These are phyloP conservation scores for Corapipo altera DNA, from an alignment of 2,113 vertebrate species.

Conservation along the genomic window DNA sequence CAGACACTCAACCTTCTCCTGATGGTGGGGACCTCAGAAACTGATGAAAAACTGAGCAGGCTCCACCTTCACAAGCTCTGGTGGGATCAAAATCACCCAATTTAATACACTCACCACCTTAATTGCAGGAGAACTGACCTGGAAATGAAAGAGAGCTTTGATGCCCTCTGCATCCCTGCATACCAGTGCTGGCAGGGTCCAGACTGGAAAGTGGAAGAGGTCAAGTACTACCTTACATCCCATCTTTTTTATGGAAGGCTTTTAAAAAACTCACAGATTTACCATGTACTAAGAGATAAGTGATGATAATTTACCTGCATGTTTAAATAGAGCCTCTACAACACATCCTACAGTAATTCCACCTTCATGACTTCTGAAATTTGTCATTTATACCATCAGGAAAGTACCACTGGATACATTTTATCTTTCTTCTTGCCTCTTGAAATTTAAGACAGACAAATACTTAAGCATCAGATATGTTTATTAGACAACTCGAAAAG, in stretches of 20 bases:
- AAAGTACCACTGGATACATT: neutral
- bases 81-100: neutral
- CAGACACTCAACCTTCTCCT: neutral
- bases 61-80: neutral
- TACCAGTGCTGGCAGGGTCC: neutral
- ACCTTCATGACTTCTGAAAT: neutral
- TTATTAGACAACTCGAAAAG: conserved; percentile 44
- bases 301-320: neutral
- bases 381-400: neutral
- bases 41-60: neutral
- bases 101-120: neutral
- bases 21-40: neutral
- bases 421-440: neutral
- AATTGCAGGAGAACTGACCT: neutral
- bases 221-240: neutral
- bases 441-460: neutral
- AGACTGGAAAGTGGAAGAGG: neutral
- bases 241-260: neutral
- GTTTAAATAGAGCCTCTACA: neutral
- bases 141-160: neutral
- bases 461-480: neutral
- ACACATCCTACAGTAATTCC: neutral
- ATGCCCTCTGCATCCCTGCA: neutral
- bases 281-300: accelerated
- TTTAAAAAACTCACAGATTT: neutral